Conservation (phyloP, 23 tunicate genomes). For the Oikopleura vanhoeffeni region DNA sequence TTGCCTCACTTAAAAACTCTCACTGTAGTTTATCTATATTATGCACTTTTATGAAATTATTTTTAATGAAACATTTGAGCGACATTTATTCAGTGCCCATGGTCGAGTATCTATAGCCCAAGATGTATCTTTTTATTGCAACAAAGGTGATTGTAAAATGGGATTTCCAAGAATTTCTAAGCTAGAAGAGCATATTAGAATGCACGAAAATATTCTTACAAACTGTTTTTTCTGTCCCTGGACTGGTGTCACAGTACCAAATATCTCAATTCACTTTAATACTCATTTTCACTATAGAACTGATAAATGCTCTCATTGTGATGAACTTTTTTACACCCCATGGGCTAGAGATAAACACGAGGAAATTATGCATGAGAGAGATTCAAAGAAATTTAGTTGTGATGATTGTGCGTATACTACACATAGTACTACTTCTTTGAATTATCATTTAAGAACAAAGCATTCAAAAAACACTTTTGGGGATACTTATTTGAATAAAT, state of each 20-base stretch:
- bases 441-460: too few species aligned
- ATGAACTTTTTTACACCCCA: background rate
- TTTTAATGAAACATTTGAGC: too few species aligned
- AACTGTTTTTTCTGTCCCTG: background rate
- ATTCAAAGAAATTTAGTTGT: background rate
- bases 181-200: background rate
- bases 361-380: background rate
- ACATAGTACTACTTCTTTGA: too few species aligned
- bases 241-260: background rate
- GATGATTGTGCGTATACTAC: background rate
- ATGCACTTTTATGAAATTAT: too few species aligned
- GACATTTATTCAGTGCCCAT: too few species aligned
- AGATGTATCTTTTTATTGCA: too few species aligned
- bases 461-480: too few species aligned
- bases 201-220: background rate
- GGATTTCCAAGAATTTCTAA: background rate
- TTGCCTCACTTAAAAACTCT: too few species aligned
- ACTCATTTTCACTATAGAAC: background rate
- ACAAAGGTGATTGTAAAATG: background rate
- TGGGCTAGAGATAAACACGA: background rate
- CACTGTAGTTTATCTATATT: too few species aligned
- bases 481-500: too few species aligned
- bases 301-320: background rate
- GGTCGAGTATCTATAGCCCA: too few species aligned
- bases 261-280: background rate